phyloP scores from a whole-genome alignment of 2,888 invertebrate genomes.

The Watsonalla binaria region DNA sequence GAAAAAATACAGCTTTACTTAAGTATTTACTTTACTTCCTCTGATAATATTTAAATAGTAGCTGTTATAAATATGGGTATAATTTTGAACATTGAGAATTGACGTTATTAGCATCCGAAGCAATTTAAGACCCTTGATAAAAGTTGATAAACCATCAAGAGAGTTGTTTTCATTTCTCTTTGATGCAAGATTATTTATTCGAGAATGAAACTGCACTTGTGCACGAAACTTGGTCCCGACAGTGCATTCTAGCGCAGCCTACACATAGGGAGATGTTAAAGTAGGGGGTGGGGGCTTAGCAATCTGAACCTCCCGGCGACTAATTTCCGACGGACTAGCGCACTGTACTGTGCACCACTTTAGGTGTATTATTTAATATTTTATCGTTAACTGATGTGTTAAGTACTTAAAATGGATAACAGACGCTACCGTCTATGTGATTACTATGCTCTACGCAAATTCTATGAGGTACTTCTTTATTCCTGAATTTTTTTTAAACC shows the following conservation, averaged over 20 bases:
- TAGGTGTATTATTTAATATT: constrained; percentile 46
- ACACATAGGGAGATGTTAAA: constrained; percentile 46
- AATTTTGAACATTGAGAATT: too few relatives aligned
- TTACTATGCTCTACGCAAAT: too few relatives aligned
- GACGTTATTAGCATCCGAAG: too few relatives aligned
- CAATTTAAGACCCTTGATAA: background rate
- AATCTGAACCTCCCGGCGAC: constrained; percentile 61
- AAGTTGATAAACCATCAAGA: background rate
- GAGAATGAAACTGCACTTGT: constrained; percentile 53
- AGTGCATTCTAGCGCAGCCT: constrained; percentile 48
- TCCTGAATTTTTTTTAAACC: too few relatives aligned
- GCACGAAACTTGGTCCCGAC: constrained; percentile 50
- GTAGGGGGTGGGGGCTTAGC: constrained; percentile 33
- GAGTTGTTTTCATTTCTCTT: constrained; percentile 16
- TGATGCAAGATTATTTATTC: constrained; percentile 45
- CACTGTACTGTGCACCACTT: constrained; percentile 38
- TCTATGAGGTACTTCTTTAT: too few relatives aligned
- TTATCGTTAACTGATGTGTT: constrained; percentile 25
- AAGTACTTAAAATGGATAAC: constrained; percentile 1
- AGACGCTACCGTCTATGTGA: background rate
- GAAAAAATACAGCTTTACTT: too few relatives aligned
- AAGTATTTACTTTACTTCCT: too few relatives aligned
- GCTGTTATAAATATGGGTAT: too few relatives aligned
- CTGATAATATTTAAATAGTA: too few relatives aligned
- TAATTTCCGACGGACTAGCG: constrained; percentile 70